Percentiles rank a stretch among this genome's conserved stretches.
phyloP scores from a whole-genome alignment of 2,113 vertebrate species.

The Sphaerodactylus townsendi region DNA sequence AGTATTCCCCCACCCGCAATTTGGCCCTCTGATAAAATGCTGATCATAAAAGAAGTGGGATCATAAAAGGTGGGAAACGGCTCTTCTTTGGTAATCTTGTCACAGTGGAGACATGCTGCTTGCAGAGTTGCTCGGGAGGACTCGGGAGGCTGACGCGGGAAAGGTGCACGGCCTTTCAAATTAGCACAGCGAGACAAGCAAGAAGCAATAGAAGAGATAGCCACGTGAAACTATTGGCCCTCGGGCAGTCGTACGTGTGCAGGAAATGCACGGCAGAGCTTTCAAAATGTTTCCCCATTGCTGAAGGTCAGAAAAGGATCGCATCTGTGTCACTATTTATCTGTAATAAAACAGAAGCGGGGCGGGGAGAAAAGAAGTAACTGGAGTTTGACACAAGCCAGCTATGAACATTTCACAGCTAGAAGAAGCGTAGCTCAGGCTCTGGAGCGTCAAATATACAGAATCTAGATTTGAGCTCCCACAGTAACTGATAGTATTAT shows the following conservation, averaged over 20 bases:
- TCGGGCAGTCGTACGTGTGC: not conserved
- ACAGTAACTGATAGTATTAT: no score
- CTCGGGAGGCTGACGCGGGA: not conserved
- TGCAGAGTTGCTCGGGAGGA: not conserved
- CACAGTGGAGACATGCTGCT: not conserved
- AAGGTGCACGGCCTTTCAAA: constrained; percentile 2
- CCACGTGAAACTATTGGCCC: not conserved
- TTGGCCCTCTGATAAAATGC: not conserved
- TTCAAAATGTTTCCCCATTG: not conserved
- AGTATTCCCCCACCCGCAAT: not conserved
- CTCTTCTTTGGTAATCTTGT: constrained; percentile 1
- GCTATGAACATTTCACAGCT: not conserved
- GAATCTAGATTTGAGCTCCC: no score
- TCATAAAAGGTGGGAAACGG: not conserved
- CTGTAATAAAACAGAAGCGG: constrained; percentile 1
- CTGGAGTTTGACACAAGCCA: not conserved
- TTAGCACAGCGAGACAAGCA: not conserved
- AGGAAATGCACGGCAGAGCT: accelerated
- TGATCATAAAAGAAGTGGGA: not conserved
- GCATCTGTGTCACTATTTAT: not conserved
- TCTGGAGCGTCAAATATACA: no score
- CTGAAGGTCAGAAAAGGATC: not conserved
- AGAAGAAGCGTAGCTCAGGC: not conserved
- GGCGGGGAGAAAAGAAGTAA: not conserved
- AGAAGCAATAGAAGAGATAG: not conserved